These are phyloP conservation scores for Urophycis tenuis DNA, from an alignment of 2,797 vertebrate species.

Conservation along the genomic window DNA sequence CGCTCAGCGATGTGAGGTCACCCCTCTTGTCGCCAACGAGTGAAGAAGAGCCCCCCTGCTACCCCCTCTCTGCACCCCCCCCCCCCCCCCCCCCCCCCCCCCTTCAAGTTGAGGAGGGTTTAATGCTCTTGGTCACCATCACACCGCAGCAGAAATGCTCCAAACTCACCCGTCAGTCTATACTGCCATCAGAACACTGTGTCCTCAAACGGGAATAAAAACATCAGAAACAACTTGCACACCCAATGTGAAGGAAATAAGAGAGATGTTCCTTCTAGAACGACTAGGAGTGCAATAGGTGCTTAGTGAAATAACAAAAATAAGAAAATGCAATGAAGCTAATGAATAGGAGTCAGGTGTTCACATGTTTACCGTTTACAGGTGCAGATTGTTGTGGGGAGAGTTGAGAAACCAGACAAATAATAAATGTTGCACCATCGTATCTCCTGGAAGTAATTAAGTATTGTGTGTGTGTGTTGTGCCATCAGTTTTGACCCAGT, in stretches of 20 bases:
- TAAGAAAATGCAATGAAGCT: not conserved
- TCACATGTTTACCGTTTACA: not conserved
- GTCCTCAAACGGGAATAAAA: not conserved
- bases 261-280: not conserved
- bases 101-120: not conserved
- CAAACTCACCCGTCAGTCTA: not conserved
- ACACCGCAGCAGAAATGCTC: not conserved
- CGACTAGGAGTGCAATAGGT: not conserved
- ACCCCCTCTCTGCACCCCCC: too few species aligned
- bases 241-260: not conserved
- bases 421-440: not conserved
- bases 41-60: too few species aligned
- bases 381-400: not conserved
- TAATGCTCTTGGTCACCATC: not conserved
- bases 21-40: not conserved
- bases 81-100: too few species aligned
- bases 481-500: too few species aligned
- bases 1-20: conserved; percentile 1
- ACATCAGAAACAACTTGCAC: not conserved
- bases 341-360: not conserved
- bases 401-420: not conserved
- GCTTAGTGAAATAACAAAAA: not conserved
- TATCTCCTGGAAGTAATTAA: not conserved
- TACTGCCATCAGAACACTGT: not conserved
- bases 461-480: too few species aligned